Evolutionary conservation across 2,888 invertebrate species (phyloP).

Genomic region (Aromia moschata): DNA sequence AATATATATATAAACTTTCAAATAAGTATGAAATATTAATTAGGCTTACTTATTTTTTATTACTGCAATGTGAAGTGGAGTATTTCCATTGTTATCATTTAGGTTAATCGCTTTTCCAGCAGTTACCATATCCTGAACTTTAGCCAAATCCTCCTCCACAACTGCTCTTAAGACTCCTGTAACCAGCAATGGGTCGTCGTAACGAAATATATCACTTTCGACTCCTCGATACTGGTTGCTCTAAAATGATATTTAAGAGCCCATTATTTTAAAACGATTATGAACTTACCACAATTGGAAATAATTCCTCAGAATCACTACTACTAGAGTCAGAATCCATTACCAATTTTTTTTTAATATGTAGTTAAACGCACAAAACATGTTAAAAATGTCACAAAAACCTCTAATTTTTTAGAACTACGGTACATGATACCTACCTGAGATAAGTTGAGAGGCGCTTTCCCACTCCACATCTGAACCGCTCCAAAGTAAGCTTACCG

Average conservation of each 20-base stretch:
- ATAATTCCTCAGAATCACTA: slow-evolving; percentile 28
- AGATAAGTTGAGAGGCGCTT: too few relatives aligned
- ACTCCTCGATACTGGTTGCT: neutral
- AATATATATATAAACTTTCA: slow-evolving; percentile 15
- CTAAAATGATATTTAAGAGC: neutral
- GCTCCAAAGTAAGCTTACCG: too few relatives aligned
- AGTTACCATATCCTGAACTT: slow-evolving; percentile 39
- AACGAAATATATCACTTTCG: slow-evolving; percentile 36
- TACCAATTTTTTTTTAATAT: too few relatives aligned
- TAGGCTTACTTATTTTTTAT: slow-evolving; percentile 42
- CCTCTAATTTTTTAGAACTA: too few relatives aligned
- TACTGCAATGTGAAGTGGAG: slow-evolving; percentile 49
- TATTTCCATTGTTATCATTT: slow-evolving; percentile 50
- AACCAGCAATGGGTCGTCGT: slow-evolving; percentile 42
- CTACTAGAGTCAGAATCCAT: slow-evolving; percentile 14
- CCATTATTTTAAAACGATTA: too few relatives aligned
- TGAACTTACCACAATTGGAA: slow-evolving; percentile 24
- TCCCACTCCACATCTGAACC: too few relatives aligned
- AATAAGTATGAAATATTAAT: neutral
- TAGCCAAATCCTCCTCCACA: slow-evolving; percentile 38
- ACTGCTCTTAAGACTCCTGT: slow-evolving; percentile 44
- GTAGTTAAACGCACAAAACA: too few relatives aligned
- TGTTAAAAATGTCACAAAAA: too few relatives aligned
- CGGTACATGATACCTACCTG: too few relatives aligned
- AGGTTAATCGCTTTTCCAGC: slow-evolving; percentile 45